Evolutionary conservation across 2,113 vertebrate species (phyloP).

Genomic region (Dolichotis patagonum): DNA sequence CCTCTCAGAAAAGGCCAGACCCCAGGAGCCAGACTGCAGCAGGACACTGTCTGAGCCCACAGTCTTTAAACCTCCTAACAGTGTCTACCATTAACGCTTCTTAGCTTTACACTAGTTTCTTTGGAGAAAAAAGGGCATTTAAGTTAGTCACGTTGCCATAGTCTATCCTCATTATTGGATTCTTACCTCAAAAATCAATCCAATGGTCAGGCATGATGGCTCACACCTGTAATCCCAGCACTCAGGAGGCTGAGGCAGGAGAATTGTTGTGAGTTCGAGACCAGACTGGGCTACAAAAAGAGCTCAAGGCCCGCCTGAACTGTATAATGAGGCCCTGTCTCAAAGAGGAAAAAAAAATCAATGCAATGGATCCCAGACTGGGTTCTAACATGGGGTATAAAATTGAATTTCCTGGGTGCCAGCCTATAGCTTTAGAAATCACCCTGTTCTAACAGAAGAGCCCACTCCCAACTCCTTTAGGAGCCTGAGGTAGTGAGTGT

Average conservation of each 20-base stretch:
- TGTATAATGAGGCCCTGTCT: too few species aligned
- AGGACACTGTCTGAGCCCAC: conserved; percentile 29
- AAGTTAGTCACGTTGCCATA: background rate
- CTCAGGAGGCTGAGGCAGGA: too few species aligned
- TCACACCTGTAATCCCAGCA: too few species aligned
- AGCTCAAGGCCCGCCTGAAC: too few species aligned
- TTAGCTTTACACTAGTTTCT: background rate
- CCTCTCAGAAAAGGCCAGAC: conserved; percentile 70
- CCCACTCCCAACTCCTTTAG: background rate
- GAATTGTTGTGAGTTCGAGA: too few species aligned
- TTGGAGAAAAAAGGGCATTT: background rate
- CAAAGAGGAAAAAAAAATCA: too few species aligned
- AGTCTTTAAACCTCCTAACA: background rate
- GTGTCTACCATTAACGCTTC: conserved; percentile 63
- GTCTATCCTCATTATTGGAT: background rate
- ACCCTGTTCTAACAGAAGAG: background rate
- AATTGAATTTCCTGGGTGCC: background rate
- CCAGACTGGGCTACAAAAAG: too few species aligned
- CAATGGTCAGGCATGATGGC: too few species aligned
- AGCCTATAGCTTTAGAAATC: background rate
- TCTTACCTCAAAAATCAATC: background rate
- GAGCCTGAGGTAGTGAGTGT: background rate
- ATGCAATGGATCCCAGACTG: background rate
- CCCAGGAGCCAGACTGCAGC: conserved; percentile 66
- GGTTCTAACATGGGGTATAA: background rate